phyloP scores from a whole-genome alignment of 2,113 vertebrate genomes.

The Acinonyx jubatus region DNA sequence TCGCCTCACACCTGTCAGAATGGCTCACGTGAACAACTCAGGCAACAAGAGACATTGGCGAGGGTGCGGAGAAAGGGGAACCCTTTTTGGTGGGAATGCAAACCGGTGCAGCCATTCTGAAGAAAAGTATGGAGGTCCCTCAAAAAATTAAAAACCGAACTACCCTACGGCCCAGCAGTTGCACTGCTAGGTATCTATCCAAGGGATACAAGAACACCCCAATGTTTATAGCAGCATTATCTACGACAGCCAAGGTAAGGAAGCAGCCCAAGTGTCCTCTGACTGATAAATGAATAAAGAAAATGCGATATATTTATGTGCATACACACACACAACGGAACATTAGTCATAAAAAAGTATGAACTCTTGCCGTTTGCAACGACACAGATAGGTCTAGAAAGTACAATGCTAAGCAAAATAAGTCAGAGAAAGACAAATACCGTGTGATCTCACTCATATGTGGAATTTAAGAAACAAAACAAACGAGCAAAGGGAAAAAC shows the following conservation, averaged over 20 bases:
- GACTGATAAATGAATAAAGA: not conserved
- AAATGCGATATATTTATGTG: not conserved
- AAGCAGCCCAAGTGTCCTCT: not conserved
- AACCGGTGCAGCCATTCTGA: not conserved
- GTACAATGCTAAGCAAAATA: not conserved
- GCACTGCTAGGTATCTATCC: not conserved
- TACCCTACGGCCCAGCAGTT: not conserved
- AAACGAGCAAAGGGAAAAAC: not conserved
- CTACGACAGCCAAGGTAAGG: not conserved
- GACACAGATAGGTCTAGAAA: not conserved
- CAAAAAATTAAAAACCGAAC: not conserved
- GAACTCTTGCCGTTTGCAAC: not conserved
- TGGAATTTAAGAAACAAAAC: not conserved
- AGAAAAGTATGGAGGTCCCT: not conserved
- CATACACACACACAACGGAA: not conserved
- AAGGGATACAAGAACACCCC: not conserved
- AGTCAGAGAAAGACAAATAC: not conserved
- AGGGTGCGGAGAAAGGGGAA: not conserved
- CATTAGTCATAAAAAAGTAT: not conserved
- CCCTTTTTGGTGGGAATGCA: not conserved
- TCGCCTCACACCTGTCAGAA: not conserved
- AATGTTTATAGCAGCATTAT: not conserved
- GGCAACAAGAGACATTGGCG: not conserved
- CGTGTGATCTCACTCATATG: not conserved
- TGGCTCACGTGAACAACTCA: rapidly evolving